Base-by-base conservation (phyloP, 2,113 vertebrate genomes). In the Chrysochloris asiatica region DNA sequence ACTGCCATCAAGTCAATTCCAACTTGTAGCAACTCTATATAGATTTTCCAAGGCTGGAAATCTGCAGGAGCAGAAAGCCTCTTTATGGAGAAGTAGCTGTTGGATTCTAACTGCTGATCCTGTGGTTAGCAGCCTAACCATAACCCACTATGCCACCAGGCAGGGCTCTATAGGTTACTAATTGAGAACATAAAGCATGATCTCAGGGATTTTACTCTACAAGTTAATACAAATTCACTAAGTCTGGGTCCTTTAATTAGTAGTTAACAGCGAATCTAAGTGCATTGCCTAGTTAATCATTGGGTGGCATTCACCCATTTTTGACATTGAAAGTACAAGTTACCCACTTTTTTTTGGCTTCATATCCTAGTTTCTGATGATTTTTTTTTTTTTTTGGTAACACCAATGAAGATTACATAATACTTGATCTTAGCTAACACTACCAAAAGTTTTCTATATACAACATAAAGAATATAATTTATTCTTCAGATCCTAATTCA, bases 331-430 rank as follows among this genome's bases (percentile, higher is more conserved):
- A 85, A 91, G 36, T 14, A 56, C 38, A 1, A 59, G 26, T 41
- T 6, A 33, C 38, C 1, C 19, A 56, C 7, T 30, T 8, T 24
- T 21, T 84, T 77, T 48, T 84, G n/a, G 30, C 21, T 28, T 90
- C 75, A 4, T 54, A 73, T 85, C 19, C 4, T 50, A 72, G 14
- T 54, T 82, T 85, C 82, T 10, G 41, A 33, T 81, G 38, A 61
- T 80, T 43, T 45, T n/a, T 92, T 87, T 63, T n/a, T n/a, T n/a
- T n/a, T n/a, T n/a, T n/a, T n/a, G n/a, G 28, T 77, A 82, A 72
- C 0, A 85, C 36, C 45, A 87, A 59, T 30, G 88, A 65, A 83
- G 63, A 80, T 43, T 72, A 87, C 71, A 17, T 26, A 65, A 85
- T 56, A 8, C 59, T 61, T 30, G 22, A 10, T 61, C 59, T 61